These are phyloP conservation scores for Drosophila seclusa DNA, from an alignment of 2,888 invertebrate species.

Conservation along the genomic window DNA sequence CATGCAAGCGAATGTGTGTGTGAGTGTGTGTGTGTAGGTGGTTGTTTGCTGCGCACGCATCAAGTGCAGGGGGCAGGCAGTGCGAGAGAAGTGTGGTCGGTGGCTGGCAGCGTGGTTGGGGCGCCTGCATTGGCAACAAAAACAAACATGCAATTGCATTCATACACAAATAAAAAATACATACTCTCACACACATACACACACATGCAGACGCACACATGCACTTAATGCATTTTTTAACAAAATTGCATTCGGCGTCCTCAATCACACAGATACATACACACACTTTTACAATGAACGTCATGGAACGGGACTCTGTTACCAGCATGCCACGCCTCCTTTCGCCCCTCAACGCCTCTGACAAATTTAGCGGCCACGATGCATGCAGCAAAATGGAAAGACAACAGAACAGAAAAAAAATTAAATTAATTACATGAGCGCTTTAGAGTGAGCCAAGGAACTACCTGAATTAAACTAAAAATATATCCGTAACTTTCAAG, in stretches of 20 bases:
- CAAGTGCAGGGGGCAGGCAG: conserved; percentile 51
- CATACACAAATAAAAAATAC: conserved; percentile 58
- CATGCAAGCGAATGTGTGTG: conserved; percentile 24
- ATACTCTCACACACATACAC: conserved; percentile 26
- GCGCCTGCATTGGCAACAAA: conserved; percentile 75
- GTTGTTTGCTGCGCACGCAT: conserved; percentile 72
- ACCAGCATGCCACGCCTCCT: conserved; percentile 29
- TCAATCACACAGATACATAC: conserved; percentile 46
- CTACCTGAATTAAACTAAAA: background rate
- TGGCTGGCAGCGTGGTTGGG: conserved; percentile 30
- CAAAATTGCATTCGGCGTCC: conserved; percentile 80
- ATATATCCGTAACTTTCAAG: background rate
- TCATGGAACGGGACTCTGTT: conserved; percentile 37
- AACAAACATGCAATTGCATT: conserved; percentile 80
- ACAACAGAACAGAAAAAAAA: conserved; percentile 24
- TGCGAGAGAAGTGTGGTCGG: background rate
- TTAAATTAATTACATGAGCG: conserved; percentile 22
- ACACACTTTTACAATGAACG: background rate
- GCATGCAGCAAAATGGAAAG: conserved; percentile 51
- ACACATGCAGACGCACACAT: conserved; percentile 36
- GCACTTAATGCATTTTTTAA: conserved; percentile 78
- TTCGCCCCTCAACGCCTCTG: conserved; percentile 36
- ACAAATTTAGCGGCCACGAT: conserved; percentile 60
- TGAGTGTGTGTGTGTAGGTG: conserved; percentile 36
- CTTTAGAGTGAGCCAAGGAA: background rate